Evolutionary conservation across 2,888 invertebrate genomes (phyloP), one percentile per base, ranked within the genome.

Genomic region (Calliopum simillimum): DNA sequence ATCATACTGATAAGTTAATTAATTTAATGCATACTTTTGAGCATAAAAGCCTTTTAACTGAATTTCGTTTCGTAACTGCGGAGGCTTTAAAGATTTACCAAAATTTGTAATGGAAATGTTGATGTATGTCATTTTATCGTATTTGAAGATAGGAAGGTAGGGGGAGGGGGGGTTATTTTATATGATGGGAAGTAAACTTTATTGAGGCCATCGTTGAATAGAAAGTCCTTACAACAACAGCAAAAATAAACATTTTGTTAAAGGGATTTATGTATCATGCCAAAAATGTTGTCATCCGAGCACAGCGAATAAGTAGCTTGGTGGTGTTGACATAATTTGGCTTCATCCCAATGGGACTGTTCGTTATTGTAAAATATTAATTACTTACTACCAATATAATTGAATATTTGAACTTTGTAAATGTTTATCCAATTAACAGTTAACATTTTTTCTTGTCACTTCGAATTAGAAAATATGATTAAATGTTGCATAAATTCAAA

Each of bases 11-110:
- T 63, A 69, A 63, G 51, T 69, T 69, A 46, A 69, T 69, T 69
- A 69, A 69, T 69, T 62, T 53, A 62, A 55, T 69, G 69, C 63
- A 63, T 69, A 69, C 63, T 62, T 69, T 63, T 47, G 43, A 41
- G 59, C 68, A 53, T 51, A 61, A 61, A 68, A 61, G 51, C 51
- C 53, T 61, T 55, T 61, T 53, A 68, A 68, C 61, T 61, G 14
- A 44, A 51, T 68, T 68, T 44, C 25, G 41, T 14, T 11, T 49
- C 49, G 19, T n/a, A 49, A 49, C n/a, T 49, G n/a, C 49, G n/a
- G 11, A 5, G 49, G 19, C n/a, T 49, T 19, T 43, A n/a, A 65
- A 25, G 14, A 41, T 19, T 51, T 64, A 64, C 51, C 23, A 19
- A 56, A n/a, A 46, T 66, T 56, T 56, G 33, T 33, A 6, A 33